phyloP scores from a whole-genome alignment of 2,888 invertebrate genomes.

The Tinea pellionella region DNA sequence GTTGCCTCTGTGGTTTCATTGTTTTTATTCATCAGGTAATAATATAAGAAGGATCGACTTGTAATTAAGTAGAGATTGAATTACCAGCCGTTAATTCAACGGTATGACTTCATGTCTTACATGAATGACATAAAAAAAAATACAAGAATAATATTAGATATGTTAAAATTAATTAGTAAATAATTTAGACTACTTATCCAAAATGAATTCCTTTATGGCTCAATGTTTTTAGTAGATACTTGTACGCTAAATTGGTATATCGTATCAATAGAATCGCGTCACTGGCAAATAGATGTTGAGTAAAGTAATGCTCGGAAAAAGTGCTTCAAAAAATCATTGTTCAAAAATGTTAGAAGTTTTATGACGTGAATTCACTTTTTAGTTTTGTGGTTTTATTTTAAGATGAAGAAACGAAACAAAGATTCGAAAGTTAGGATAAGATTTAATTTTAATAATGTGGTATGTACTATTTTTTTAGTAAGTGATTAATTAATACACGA shows the following conservation, averaged over 20 bases:
- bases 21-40: no score
- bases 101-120: no score
- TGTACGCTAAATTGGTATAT: neutral
- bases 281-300: neutral
- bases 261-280: neutral
- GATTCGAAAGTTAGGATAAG: slow-evolving; percentile 41
- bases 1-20: no score
- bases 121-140: no score
- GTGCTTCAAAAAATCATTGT: neutral
- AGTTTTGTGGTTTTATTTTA: neutral
- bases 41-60: no score
- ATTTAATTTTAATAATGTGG: slow-evolving; percentile 44
- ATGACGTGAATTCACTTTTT: neutral
- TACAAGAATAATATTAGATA: no score
- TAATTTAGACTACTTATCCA: neutral
- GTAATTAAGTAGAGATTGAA: no score
- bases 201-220: neutral
- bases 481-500: no score
- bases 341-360: neutral
- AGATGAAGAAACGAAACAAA: slow-evolving; percentile 49
- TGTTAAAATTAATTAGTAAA: no score
- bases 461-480: slow-evolving; percentile 28
- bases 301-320: neutral
- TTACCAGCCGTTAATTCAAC: no score
- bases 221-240: neutral